Percentiles rank a stretch among this genome's conserved stretches.
phyloP scores from a whole-genome alignment of 2,888 invertebrate genomes.

The Eupsilia transversa region DNA sequence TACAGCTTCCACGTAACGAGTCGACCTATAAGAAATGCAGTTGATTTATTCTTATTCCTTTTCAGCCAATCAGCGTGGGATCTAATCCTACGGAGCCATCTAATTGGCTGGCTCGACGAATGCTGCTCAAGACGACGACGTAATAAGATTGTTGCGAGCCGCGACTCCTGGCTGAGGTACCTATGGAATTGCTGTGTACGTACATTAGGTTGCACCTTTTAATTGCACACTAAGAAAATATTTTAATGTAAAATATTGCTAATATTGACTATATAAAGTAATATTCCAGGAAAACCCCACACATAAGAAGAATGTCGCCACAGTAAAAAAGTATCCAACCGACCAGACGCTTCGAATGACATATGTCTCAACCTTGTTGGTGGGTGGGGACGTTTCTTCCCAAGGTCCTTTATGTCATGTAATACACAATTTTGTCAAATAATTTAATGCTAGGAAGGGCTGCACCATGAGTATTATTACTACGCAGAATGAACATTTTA shows the following conservation, averaged over 20 bases:
- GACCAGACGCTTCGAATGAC: no score
- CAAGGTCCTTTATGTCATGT: not conserved
- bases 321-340: no score
- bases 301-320: no score
- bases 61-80: slow-evolving; percentile 45
- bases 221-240: no score
- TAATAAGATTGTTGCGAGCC: slow-evolving; percentile 37
- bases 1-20: slow-evolving; percentile 12
- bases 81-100: slow-evolving; percentile 51
- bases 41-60: slow-evolving; percentile 45
- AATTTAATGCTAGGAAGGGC: no score
- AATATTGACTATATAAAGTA: no score
- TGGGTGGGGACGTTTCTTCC: no score
- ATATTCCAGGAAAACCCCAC: no score
- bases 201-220: no score
- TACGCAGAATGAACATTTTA: no score
- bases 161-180: slow-evolving; percentile 10
- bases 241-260: no score
- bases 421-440: not conserved
- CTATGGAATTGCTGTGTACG: slow-evolving; percentile 11
- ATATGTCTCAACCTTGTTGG: no score
- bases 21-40: slow-evolving; percentile 19
- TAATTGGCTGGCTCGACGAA: slow-evolving; percentile 55
- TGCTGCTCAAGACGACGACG: slow-evolving; percentile 17
- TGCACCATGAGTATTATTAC: not conserved